Base-by-base conservation (phyloP, 2,888 invertebrate species). In the Leistus spinibarbis region DNA sequence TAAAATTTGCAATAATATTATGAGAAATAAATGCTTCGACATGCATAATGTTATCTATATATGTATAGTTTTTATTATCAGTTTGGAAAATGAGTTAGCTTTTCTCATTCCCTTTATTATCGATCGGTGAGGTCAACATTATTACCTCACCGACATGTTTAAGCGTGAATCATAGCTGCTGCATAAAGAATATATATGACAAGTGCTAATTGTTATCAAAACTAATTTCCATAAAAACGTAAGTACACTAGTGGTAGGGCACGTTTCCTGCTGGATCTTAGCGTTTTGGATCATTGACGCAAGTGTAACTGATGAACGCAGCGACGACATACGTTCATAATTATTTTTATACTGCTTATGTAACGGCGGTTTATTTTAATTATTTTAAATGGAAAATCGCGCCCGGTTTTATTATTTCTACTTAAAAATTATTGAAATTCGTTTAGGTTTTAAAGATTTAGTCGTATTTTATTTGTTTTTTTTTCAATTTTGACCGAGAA, bases 91-190 rank as follows among this genome's bases (percentile, higher is more conserved):
- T 40, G 40, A 10, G 13, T 10, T 10, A 40, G 40, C n/a, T 40
- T 3, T 7, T 40, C 40, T 40, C 40, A 10, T 40, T 40, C 40
- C 40, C 13, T 10, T 40, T 40, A 40, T 40, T 60, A 70, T 70
- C 63, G 70, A 70, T 63, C 24, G 22, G 40, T 70, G 70, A 70
- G 60, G 70, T 70, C 70, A 70, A 54, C 63, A n/a, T 22, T 60
- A 70, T 70, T 70, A 70, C 62, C 40, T 40, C 40, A 40, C 40
- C 40, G 5, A 24, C 68, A 9, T 69, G 69, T 60, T 69, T 5
- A 54, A 19, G 9, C 54, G 54, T 70, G 70, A 70, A 53, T 70
- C 70, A 70, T 63, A 70, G 54, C 57, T 69, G 54, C 57, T 69
- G 40, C 13, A 40, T 7, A 40, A 40, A 40, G 40, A 40, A 40